Percentiles rank a stretch among this genome's conserved stretches.
phyloP scores from a whole-genome alignment of 2,797 vertebrate genomes.

The Picus viridis region DNA sequence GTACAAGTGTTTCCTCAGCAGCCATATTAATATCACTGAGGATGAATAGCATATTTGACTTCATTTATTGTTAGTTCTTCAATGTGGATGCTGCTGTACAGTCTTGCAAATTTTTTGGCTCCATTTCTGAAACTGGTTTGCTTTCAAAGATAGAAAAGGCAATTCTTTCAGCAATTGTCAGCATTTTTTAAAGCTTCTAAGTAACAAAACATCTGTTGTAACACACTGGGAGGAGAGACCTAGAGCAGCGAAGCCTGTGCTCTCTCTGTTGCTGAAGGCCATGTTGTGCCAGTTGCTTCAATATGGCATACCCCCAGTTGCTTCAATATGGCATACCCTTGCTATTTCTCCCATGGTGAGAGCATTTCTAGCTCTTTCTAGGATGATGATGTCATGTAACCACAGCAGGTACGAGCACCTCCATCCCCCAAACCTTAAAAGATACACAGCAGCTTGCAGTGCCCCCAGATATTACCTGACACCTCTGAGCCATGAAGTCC shows the following conservation, averaged over 20 bases:
- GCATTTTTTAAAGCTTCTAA: background rate
- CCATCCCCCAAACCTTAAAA: too few relatives aligned
- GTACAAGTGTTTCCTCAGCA: background rate
- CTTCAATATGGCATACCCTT: background rate
- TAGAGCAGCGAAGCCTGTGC: background rate
- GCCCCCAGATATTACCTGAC: too few relatives aligned
- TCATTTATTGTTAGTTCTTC: background rate
- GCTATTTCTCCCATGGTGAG: background rate
- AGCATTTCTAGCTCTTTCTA: background rate
- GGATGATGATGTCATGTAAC: background rate
- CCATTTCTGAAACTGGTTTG: background rate
- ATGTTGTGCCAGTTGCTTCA: background rate
- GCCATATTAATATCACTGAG: background rate
- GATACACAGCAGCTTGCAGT: too few relatives aligned
- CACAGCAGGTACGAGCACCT: background rate
- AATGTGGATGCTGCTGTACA: fast-evolving
- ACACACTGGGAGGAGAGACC: background rate
- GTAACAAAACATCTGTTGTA: conserved; percentile 13
- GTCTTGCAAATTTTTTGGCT: background rate
- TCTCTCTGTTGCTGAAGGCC: background rate
- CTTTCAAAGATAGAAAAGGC: background rate
- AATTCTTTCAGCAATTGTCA: background rate
- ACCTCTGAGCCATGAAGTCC: too few relatives aligned
- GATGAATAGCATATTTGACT: background rate
- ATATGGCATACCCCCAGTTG: background rate